A percentile compares a stretch with the other conserved stretches of the same genome.
Conservation (phyloP, 2,888 invertebrate species). For the Eumacrocentrus americanus region DNA sequence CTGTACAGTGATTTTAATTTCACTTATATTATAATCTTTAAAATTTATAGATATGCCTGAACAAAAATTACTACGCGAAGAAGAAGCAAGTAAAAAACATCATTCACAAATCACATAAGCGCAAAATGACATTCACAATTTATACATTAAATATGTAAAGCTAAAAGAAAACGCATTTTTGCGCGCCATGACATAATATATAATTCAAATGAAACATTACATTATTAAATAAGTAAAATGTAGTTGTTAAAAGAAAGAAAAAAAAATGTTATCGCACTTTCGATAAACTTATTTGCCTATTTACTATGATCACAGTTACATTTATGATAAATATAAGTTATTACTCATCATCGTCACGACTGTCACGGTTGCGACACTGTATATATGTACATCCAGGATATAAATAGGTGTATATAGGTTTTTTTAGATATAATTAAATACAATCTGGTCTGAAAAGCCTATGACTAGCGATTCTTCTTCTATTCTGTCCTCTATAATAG, state of each 20-base stretch:
- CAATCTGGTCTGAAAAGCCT: constrained; percentile 48
- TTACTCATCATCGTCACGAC: constrained; percentile 42
- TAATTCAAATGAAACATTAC: background rate
- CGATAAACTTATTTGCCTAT: constrained; percentile 56
- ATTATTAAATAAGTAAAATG: background rate
- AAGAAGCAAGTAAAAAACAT: constrained; percentile 58
- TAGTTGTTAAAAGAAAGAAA: background rate
- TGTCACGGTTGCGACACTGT: constrained; percentile 45
- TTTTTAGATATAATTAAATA: constrained; percentile 54
- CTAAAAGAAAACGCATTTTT: background rate
- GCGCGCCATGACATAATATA: background rate
- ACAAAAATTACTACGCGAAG: background rate
- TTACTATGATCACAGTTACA: constrained; percentile 61
- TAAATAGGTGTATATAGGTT: constrained; percentile 49
- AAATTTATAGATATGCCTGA: background rate
- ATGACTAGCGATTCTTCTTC: constrained; percentile 41
- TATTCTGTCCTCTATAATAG: constrained; percentile 28
- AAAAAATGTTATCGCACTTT: constrained; percentile 29
- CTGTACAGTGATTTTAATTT: constrained; percentile 9
- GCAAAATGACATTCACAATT: constrained; percentile 33
- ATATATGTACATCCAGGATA: constrained; percentile 56
- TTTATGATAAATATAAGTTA: constrained; percentile 54
- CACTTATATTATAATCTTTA: background rate
- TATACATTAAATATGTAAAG: background rate
- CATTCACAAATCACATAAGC: constrained; percentile 41